These are phyloP conservation scores for Cryptocheilus praepositus DNA, from an alignment of 2,888 invertebrate species.

Conservation along the genomic window DNA sequence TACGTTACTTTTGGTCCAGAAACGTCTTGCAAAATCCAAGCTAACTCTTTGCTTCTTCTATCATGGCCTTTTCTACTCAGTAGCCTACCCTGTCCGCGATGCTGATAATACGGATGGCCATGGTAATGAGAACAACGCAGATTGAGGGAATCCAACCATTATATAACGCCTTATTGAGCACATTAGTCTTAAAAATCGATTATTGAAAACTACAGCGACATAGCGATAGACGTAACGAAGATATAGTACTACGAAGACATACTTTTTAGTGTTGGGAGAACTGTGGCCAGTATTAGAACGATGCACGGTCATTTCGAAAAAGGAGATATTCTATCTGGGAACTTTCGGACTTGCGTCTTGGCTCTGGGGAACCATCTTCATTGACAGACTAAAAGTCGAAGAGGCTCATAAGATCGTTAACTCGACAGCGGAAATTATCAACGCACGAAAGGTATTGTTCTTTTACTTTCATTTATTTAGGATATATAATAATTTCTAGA, in stretches of 20 bases:
- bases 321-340: slow-evolving; percentile 87
- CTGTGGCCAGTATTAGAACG: slow-evolving; percentile 89
- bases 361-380: slow-evolving; percentile 93
- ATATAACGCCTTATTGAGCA: too few relatives aligned
- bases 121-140: too few relatives aligned
- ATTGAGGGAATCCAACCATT: too few relatives aligned
- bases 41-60: too few relatives aligned
- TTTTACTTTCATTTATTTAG: neutral
- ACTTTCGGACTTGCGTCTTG: slow-evolving; percentile 91
- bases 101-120: too few relatives aligned
- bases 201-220: too few relatives aligned
- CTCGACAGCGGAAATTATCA: slow-evolving; percentile 82
- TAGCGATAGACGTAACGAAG: neutral
- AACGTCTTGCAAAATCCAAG: too few relatives aligned
- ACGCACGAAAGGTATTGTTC: slow-evolving; percentile 78
- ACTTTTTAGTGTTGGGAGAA: slow-evolving; percentile 80
- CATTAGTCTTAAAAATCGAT: too few relatives aligned
- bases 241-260: neutral
- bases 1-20: too few relatives aligned
- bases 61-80: too few relatives aligned
- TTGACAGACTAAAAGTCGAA: slow-evolving; percentile 84
- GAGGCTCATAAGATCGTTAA: slow-evolving; percentile 86
- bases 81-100: too few relatives aligned
- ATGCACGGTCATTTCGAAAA: slow-evolving; percentile 89
- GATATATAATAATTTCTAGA: neutral